Percentiles rank a stretch among this genome's conserved stretches.
phyloP scores from a whole-genome alignment of 1,140 invertebrate species.

The Paraescarpia echinospica region DNA sequence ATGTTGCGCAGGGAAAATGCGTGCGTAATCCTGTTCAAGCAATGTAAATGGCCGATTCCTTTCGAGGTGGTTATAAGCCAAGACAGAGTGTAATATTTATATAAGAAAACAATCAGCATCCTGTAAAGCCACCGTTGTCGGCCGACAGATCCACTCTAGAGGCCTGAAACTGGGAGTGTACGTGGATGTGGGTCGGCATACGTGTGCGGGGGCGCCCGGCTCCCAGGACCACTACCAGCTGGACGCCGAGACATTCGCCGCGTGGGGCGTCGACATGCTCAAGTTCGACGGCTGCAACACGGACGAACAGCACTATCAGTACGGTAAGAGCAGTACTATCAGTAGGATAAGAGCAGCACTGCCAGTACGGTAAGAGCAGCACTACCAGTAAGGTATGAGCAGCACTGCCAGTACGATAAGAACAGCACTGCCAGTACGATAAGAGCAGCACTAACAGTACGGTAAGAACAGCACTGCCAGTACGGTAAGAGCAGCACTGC shows the following conservation, averaged over 20 bases:
- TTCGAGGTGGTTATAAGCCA: too few species aligned
- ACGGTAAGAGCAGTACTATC: not conserved
- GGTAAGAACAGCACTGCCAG: too few species aligned
- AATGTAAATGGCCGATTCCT: too few species aligned
- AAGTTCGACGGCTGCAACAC: constrained; percentile 96
- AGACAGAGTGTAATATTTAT: not conserved
- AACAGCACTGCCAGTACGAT: too few species aligned
- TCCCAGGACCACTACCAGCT: constrained; percentile 79
- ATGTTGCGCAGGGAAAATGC: too few species aligned
- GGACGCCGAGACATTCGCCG: constrained; percentile 90
- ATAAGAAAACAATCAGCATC: not conserved
- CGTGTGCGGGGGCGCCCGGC: constrained; percentile 92
- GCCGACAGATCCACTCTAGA: constrained; percentile 80
- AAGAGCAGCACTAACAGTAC: too few species aligned
- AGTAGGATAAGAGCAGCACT: too few species aligned
- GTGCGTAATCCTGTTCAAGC: too few species aligned
- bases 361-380: too few species aligned
- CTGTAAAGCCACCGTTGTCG: not conserved
- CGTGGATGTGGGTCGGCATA: constrained; percentile 92
- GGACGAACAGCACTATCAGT: constrained; percentile 66
- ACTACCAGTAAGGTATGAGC: too few species aligned
- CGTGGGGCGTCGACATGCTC: constrained; percentile 95
- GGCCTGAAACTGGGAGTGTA: constrained; percentile 96
- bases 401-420: too few species aligned
- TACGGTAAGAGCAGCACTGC: not conserved